Evolutionary conservation across 2,113 vertebrate species (phyloP).

Genomic region (Ahaetulla prasina): DNA sequence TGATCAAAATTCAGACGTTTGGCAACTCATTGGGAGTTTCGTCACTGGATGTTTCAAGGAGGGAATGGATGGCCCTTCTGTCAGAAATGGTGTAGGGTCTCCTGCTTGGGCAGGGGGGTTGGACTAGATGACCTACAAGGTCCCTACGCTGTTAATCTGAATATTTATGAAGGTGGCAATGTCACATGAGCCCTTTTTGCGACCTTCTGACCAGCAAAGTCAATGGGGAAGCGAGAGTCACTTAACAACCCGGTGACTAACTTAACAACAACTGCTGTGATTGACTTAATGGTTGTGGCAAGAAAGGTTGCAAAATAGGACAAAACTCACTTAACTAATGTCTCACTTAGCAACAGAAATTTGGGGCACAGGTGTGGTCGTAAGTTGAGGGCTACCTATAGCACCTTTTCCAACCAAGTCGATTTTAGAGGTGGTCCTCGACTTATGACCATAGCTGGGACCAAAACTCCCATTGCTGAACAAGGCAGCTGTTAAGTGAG

Average conservation of each 20-base stretch:
- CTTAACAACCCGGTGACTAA: background rate
- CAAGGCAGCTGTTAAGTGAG: background rate
- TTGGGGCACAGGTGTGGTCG: background rate
- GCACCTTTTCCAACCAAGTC: background rate
- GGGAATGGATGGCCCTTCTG: too few relatives aligned
- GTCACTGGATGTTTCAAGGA: too few relatives aligned
- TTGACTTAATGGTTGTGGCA: background rate
- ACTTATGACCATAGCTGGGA: background rate
- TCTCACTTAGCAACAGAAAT: background rate
- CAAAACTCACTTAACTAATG: background rate
- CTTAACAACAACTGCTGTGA: background rate
- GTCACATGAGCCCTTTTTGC: background rate
- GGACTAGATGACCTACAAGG: too few relatives aligned
- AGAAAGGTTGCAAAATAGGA: background rate
- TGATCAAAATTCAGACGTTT: background rate
- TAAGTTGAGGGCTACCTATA: background rate
- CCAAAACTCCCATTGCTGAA: background rate
- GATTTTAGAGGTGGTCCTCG: background rate
- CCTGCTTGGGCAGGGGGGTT: too few relatives aligned
- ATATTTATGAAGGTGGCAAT: background rate
- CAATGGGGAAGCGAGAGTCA: background rate
- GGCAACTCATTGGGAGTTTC: background rate
- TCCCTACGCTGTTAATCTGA: too few relatives aligned
- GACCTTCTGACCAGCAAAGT: background rate
- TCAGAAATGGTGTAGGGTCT: too few relatives aligned